Evolutionary conservation across 2,113 vertebrate species (phyloP), one percentile per base, ranked within the genome.

Genomic region (Ictalurus punctatus): DNA sequence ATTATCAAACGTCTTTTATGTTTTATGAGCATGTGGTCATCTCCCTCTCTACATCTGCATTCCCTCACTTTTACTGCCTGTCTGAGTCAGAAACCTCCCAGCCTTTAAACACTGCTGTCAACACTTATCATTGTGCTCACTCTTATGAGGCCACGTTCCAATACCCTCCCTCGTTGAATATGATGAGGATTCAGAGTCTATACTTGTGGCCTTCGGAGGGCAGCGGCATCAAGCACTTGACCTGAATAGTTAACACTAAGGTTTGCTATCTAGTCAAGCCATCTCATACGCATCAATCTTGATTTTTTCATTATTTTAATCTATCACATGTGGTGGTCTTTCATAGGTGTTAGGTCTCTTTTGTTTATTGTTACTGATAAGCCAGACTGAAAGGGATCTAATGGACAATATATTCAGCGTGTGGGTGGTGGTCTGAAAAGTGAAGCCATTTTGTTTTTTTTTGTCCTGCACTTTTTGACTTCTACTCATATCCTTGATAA

Each of bases 291-390:
- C 59, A 84, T 83, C 48, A 88, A 27, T 58, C 63, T 59, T 69
- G 25, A 34, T 89, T 40, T 37, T 6, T 40, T 40, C 74, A 52
- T 69, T 59, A 30, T 89, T 82, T 86, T 52, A 58, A 30, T 9
- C 76, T 6, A 40, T 37, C 40, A 69, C 37, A 61, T 30, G 52
- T 23, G 37, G 27, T 73, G 76, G 37, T 74, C 30, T 83, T 81
- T 56, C 10, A 19, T 61, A n/a, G 27, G 67, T 74, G 30, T 54
- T 73, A 25, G 21, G 4, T 37, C 19, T 65, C 44, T 61, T 23
- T 58, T 85, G 61, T 85, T 79, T 89, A 84, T 89, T 63, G 73
- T 30, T 80, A 52, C 88, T 67, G 83, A 89, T 85, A 85, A 89
- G 59, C 61, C 44, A 21, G 44, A n/a, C 54, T 79, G 74, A 81